Conservation (phyloP, 2,888 invertebrate genomes). For the Linnaemya tessellans region DNA sequence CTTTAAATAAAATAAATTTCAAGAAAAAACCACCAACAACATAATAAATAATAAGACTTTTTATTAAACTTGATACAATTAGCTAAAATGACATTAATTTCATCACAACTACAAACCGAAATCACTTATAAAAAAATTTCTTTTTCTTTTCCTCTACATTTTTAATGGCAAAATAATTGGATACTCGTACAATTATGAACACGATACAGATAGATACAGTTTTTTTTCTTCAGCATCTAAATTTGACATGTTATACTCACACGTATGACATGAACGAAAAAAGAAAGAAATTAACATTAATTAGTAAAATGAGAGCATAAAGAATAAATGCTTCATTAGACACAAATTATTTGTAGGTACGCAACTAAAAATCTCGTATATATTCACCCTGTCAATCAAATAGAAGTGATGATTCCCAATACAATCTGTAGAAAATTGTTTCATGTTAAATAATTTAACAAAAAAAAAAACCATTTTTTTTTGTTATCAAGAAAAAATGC, state of each 20-base stretch:
- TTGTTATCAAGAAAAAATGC: background rate
- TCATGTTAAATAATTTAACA: no score
- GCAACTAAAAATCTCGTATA: background rate
- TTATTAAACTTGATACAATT: conserved; percentile 53
- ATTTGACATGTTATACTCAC: background rate
- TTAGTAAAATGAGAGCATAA: conserved; percentile 11
- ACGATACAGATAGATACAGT: background rate
- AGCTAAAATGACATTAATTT: conserved; percentile 60
- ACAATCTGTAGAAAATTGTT: no score
- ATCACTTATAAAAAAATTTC: conserved; percentile 6
- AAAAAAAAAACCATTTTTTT: background rate
- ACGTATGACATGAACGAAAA: background rate
- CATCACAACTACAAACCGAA: conserved; percentile 25
- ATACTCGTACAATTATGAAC: conserved; percentile 32
- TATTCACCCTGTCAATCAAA: background rate
- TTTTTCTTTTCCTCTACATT: background rate
- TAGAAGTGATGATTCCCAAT: background rate
- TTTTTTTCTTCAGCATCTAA: background rate
- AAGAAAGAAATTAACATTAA: conserved; percentile 3
- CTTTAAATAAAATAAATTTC: conserved; percentile 6
- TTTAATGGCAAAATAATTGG: conserved; percentile 63
- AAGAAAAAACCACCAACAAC: background rate
- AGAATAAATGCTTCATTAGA: conserved; percentile 7
- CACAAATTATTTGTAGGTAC: background rate
- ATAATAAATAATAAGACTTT: conserved; percentile 7